Conservation (phyloP, 2,797 vertebrate genomes). For the Mus minutoides region DNA sequence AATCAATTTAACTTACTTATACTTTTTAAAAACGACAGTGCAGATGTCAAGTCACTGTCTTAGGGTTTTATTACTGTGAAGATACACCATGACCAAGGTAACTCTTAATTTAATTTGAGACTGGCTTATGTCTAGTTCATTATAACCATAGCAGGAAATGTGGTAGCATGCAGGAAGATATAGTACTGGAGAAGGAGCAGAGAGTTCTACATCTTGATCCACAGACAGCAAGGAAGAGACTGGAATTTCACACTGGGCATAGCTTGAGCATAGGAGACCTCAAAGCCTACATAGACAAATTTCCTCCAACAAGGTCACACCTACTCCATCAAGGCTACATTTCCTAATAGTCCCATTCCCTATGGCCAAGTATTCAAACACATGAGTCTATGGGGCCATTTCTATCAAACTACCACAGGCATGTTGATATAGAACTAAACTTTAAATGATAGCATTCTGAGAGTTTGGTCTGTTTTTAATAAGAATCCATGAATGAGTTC, state of each 20-base stretch:
- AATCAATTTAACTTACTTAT: neutral
- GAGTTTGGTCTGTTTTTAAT: neutral
- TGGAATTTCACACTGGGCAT: neutral
- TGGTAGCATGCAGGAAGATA: neutral
- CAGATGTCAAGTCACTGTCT: neutral
- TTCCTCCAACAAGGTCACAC: neutral
- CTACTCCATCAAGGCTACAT: neutral
- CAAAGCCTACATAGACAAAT: neutral
- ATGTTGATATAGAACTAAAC: neutral
- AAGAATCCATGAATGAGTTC: neutral
- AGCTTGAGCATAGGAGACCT: neutral
- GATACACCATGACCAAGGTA: neutral
- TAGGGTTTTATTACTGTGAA: neutral
- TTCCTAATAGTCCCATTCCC: neutral
- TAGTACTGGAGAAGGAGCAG: neutral
- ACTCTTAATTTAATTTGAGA: neutral
- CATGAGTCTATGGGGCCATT: neutral
- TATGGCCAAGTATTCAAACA: neutral
- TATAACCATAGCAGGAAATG: neutral
- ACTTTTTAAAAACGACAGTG: neutral
- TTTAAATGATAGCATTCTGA: neutral
- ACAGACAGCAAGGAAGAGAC: neutral
- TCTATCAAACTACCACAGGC: neutral
- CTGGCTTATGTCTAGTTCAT: neutral
- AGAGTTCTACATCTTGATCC: neutral